Conservation (phyloP, 2,888 invertebrate genomes). For the Lepidocyrtinus sp. region DNA sequence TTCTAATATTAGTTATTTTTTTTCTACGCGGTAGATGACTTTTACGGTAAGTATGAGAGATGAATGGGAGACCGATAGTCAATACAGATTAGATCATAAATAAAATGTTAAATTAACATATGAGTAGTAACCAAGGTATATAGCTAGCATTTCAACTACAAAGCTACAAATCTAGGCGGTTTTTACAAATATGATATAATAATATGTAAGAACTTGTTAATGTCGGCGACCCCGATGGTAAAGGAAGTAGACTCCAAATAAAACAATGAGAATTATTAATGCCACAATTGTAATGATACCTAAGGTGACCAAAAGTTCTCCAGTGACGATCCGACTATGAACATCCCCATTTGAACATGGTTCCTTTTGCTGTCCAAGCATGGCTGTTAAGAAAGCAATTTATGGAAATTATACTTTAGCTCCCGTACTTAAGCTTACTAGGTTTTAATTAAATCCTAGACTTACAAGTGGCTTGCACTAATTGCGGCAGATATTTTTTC, state of each 20-base stretch:
- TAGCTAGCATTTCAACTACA: slow-evolving; percentile 14
- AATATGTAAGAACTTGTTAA: slow-evolving; percentile 23
- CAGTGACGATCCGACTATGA: slow-evolving; percentile 58
- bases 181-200: slow-evolving; percentile 10
- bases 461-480: slow-evolving; percentile 83
- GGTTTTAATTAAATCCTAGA: slow-evolving; percentile 4
- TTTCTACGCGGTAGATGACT: slow-evolving; percentile 3
- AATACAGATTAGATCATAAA: neutral
- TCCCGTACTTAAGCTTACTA: neutral
- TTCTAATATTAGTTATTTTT: slow-evolving; percentile 1
- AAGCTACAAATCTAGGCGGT: slow-evolving; percentile 11
- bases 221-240: slow-evolving; percentile 67
- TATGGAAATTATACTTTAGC: no score
- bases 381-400: slow-evolving; percentile 4
- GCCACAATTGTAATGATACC: slow-evolving; percentile 70
- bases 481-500: slow-evolving; percentile 92
- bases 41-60: neutral
- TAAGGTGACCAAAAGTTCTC: slow-evolving; percentile 69
- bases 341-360: slow-evolving; percentile 61
- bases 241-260: slow-evolving; percentile 70
- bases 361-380: slow-evolving; percentile 56
- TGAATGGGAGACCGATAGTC: slow-evolving; percentile 12
- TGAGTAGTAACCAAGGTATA: slow-evolving; percentile 11
- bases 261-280: slow-evolving; percentile 69
- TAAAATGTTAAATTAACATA: slow-evolving; percentile 3